Evolutionary conservation across 2,797 vertebrate species (phyloP).

Genomic region (Rhynchonycteris naso): DNA sequence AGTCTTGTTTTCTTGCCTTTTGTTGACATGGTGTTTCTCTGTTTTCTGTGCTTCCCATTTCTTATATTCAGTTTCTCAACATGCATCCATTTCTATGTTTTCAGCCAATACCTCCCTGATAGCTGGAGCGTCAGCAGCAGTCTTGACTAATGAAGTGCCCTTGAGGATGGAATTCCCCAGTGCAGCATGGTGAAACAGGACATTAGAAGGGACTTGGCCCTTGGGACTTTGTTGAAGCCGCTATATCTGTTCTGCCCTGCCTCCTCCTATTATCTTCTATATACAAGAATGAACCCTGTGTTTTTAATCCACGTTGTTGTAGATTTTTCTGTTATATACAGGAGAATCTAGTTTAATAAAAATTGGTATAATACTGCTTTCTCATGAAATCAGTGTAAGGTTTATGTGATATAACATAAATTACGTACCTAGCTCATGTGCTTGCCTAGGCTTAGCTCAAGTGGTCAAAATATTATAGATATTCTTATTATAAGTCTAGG

Average conservation of each 20-base stretch:
- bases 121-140: background rate
- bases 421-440: background rate
- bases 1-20: slow-evolving; percentile 33
- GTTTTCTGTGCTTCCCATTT: background rate
- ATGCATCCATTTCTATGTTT: background rate
- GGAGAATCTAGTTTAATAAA: slow-evolving; percentile 33
- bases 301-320: background rate
- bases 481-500: background rate
- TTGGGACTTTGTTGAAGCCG: background rate
- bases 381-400: slow-evolving; percentile 15
- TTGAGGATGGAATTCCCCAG: background rate
- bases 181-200: background rate
- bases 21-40: background rate
- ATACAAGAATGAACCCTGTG: background rate
- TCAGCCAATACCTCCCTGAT: background rate
- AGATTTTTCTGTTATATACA: background rate
- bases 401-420: background rate
- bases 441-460: background rate
- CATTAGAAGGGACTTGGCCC: background rate
- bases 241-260: background rate
- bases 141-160: background rate
- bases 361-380: background rate
- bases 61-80: background rate
- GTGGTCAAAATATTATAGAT: background rate
- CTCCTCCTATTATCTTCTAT: background rate